Conservation (phyloP, 2,113 vertebrate genomes). For the Dascyllus trimaculatus region DNA sequence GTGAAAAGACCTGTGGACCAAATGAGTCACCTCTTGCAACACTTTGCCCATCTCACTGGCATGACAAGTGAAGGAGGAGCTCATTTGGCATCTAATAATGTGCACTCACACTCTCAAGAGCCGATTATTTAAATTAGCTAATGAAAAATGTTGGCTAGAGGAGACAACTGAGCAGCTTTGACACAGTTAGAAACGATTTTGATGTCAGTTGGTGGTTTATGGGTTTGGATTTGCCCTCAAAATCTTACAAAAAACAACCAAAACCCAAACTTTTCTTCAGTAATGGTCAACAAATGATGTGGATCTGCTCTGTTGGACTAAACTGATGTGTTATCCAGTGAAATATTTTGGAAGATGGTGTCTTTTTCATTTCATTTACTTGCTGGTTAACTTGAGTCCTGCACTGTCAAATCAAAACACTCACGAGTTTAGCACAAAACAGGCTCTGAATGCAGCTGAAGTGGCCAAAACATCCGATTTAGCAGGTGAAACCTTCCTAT, state of each 20-base stretch:
- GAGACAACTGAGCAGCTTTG: too few species aligned
- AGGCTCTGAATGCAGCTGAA: conserved; percentile 1
- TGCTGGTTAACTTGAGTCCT: too few species aligned
- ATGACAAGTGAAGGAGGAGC: conserved; percentile 12
- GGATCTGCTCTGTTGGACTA: background rate
- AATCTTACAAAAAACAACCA: background rate
- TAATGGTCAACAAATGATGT: background rate
- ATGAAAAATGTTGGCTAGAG: background rate
- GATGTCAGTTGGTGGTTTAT: background rate
- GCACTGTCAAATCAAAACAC: conserved; percentile 18
- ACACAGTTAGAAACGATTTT: background rate
- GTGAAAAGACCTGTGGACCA: conserved; percentile 1
- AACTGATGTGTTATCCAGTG: background rate
- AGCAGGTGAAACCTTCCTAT: background rate
- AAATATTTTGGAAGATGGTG: background rate
- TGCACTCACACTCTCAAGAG: background rate
- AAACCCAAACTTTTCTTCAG: background rate
- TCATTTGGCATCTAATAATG: background rate
- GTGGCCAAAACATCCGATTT: conserved; percentile 24
- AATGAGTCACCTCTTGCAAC: conserved; percentile 34
- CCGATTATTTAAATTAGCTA: too few species aligned
- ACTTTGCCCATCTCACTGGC: conserved; percentile 9
- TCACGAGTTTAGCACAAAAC: conserved; percentile 4
- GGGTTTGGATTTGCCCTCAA: background rate
- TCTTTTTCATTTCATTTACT: background rate